A percentile compares a stretch with the other conserved stretches of the same genome.
These are phyloP conservation scores for Sarcophaga peregrina DNA, from an alignment of 1,140 invertebrate species.

Conservation along the genomic window DNA sequence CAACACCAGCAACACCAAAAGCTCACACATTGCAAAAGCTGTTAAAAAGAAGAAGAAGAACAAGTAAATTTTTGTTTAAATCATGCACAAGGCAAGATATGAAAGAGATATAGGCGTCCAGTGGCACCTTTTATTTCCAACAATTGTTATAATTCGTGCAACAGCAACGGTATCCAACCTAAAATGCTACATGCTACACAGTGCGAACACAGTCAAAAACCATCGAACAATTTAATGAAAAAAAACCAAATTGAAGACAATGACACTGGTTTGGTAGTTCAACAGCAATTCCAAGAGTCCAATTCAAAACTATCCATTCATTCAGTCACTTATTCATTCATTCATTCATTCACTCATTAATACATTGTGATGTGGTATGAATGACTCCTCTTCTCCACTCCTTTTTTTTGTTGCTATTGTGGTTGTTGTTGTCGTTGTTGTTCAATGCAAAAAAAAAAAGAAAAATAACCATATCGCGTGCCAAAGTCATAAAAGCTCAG, in stretches of 20 bases:
- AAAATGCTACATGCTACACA: background rate
- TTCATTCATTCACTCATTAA: too few relatives aligned
- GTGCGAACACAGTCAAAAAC: background rate
- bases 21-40: too few relatives aligned
- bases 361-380: too few relatives aligned
- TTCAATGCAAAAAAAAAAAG: background rate
- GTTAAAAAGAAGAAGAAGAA: background rate
- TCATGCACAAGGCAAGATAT: background rate
- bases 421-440: too few relatives aligned
- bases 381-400: too few relatives aligned
- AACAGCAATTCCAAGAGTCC: too few relatives aligned
- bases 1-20: too few relatives aligned
- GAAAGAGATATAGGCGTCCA: background rate
- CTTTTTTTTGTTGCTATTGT: too few relatives aligned
- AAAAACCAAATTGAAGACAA: background rate
- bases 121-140: background rate
- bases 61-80: background rate
- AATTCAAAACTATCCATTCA: too few relatives aligned
- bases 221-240: background rate
- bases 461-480: conserved; percentile 33
- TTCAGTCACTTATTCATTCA: too few relatives aligned
- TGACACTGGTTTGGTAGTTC: too few relatives aligned
- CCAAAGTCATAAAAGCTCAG: conserved; percentile 27
- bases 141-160: background rate
- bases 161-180: background rate